Base-by-base conservation (phyloP, 2,113 vertebrate genomes). In the Atlantisia rogersi region DNA sequence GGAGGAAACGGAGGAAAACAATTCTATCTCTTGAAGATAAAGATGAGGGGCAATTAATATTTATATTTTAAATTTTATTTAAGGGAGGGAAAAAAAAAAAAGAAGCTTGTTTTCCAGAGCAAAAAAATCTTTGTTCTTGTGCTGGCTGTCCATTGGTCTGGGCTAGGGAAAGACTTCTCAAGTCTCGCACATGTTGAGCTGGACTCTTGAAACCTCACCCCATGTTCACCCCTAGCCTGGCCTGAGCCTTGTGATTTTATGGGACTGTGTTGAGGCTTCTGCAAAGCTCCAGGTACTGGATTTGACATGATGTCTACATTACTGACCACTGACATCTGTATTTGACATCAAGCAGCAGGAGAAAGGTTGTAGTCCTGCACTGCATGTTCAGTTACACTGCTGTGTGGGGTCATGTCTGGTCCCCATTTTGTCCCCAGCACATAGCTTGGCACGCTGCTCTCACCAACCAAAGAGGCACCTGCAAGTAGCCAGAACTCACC, bases 191-290 rank as follows among this genome's bases (percentile, higher is more conserved):
- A 0, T 4, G 7, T 26, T 39, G 44, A 86, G 10, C 24, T 65
- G n/a, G 37, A 37, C 37, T 65, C 37, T 55, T 40, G 46, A 86
- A 55, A 31, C 15, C 19, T 89, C 42, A 5, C 6, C 16, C 78
- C 3, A 0, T 28, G 13, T 63, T 69, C 28, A 5, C 8, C 5
- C 2, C n/a, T 13, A 48, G 20, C 21, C 37, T 88, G 50, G 11
- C 21, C 40, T 63, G n/a, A 37, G 3, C 37, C 32, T 59, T 59
- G 5, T 5, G 40, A 0, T 0, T 52, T 75, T 52, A 26, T 39
- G 5, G 15, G 31, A 29, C 9, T 76, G 42, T 40, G 25, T 9
- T 29, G 53, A 62, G 35, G 13, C 16, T 81, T 56, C 40, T 6
- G 7, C 32, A 0, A 6, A 87, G 32, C 32, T 71, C 17, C 32